Base-by-base conservation (phyloP, 2,797 vertebrate species). In the Borostomias antarcticus region DNA sequence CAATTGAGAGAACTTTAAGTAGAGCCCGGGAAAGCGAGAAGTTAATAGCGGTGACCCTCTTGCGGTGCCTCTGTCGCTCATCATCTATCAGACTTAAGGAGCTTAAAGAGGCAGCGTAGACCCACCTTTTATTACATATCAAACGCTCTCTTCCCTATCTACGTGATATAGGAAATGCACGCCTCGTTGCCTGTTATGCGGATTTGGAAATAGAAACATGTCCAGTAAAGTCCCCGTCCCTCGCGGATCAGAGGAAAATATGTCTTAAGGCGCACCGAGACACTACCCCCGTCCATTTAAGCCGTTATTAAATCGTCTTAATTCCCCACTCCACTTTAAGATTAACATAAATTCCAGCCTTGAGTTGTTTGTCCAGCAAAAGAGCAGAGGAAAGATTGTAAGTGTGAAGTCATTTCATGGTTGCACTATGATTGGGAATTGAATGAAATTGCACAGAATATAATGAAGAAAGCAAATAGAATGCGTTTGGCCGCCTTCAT, bases 41-140 rank as follows among this genome's bases (percentile, higher is more conserved):
- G 89, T 91, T 91, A 91, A 91, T 90, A 86, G 90, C 87, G 76
- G 85, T 92, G 90, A 91, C 91, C 90, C 90, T 90, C 87, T 89
- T 70, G 85, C 87, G 83, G 87, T 80, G 88, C 85, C 80, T 87
- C 90, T 91, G 90, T 92, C 91, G 85, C 88, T 90, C 90, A 91
- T 91, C 89, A 91, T 90, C 91, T 90, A 91, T 92, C 88, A 89
- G 85, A 84, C 89, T 91, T 90, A 89, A 89, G 87, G 83, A 89
- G 85, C 87, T 91, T 92, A 92, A 92, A 91, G 88, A 88, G 85
- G 82, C 88, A 87, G 87, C 82, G 64, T 84, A 72, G 85, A 75
- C 75, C 85, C 76, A 87, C 85, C 83, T 86, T 90, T 91, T 90
- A 90, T 91, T 90, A 86, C 87, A 88, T 82, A 88, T 83, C 82